phyloP scores from a whole-genome alignment of 2,888 invertebrate genomes.

The Cotesia congregata region DNA sequence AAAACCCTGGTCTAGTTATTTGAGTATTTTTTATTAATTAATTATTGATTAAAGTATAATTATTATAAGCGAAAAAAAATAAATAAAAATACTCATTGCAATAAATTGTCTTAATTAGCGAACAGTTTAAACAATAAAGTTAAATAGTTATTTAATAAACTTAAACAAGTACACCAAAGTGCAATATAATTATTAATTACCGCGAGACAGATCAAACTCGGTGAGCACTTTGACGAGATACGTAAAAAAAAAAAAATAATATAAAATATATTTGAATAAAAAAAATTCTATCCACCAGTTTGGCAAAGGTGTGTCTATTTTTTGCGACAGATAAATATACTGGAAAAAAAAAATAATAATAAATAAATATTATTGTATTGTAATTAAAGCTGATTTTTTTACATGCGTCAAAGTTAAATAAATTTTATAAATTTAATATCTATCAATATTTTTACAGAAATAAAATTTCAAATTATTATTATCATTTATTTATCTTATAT shows the following conservation, averaged over 20 bases:
- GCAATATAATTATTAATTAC: constrained; percentile 59
- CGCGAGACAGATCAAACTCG: constrained; percentile 35
- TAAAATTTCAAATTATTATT: constrained; percentile 56
- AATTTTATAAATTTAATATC: constrained; percentile 34
- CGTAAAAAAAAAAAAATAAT: constrained; percentile 31
- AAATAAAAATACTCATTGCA: constrained; percentile 9
- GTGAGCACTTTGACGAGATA: constrained; percentile 32
- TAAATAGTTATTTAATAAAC: constrained; percentile 12
- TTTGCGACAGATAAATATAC: constrained; percentile 46
- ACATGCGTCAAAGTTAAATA: constrained; percentile 37
- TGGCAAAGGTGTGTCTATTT: constrained; percentile 43
- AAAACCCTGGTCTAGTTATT: neutral
- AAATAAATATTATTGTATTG: constrained; percentile 43
- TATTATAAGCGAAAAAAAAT: constrained; percentile 29
- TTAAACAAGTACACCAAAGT: constrained; percentile 60
- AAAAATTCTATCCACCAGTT: constrained; percentile 16
- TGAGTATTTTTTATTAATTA: constrained; percentile 16
- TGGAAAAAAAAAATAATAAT: constrained; percentile 41
- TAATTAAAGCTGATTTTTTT: constrained; percentile 38
- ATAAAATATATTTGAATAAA: constrained; percentile 21
- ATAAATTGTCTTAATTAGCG: constrained; percentile 14
- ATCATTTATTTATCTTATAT: constrained; percentile 51
- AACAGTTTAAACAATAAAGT: constrained; percentile 23
- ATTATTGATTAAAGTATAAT: neutral
- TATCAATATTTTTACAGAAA: constrained; percentile 65